A percentile compares a stretch with the other conserved stretches of the same genome.
Evolutionary conservation across 2,113 vertebrate genomes (phyloP).

Genomic region (Anser brachyrhynchus): DNA sequence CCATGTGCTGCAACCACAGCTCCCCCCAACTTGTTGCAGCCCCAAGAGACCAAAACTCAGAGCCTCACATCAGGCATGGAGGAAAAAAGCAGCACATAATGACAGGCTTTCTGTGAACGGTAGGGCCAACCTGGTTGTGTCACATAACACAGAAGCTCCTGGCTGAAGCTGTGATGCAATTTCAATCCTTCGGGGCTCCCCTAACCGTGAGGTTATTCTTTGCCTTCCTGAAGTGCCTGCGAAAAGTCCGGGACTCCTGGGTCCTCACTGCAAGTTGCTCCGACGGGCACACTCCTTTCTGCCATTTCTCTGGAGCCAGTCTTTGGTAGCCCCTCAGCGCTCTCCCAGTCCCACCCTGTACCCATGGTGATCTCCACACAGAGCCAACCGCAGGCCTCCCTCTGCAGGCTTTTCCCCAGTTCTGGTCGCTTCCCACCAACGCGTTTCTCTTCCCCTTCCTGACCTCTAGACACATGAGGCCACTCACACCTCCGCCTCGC

Average conservation of each 20-base stretch:
- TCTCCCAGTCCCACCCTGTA: background rate
- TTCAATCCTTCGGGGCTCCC: background rate
- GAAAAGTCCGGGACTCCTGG: background rate
- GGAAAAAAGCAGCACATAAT: accelerated
- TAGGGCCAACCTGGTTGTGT: background rate
- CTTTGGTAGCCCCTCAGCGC: background rate
- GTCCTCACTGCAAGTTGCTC: too few species aligned
- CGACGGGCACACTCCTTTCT: background rate
- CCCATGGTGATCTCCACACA: accelerated
- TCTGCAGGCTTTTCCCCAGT: background rate
- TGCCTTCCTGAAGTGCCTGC: background rate
- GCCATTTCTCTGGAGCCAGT: background rate
- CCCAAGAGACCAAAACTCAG: background rate
- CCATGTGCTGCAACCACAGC: background rate
- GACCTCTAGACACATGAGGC: background rate
- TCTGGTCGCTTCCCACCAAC: background rate
- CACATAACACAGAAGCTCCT: background rate
- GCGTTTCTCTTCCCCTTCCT: background rate
- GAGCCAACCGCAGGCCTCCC: background rate
- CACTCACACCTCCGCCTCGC: slow-evolving; percentile 17
- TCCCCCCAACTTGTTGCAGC: background rate
- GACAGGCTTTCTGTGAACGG: background rate
- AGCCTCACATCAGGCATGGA: accelerated
- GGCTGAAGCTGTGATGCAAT: background rate
- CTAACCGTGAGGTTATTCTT: background rate